Evolutionary conservation across 2,888 invertebrate species (phyloP).

Genomic region (Apodemia hepburni): DNA sequence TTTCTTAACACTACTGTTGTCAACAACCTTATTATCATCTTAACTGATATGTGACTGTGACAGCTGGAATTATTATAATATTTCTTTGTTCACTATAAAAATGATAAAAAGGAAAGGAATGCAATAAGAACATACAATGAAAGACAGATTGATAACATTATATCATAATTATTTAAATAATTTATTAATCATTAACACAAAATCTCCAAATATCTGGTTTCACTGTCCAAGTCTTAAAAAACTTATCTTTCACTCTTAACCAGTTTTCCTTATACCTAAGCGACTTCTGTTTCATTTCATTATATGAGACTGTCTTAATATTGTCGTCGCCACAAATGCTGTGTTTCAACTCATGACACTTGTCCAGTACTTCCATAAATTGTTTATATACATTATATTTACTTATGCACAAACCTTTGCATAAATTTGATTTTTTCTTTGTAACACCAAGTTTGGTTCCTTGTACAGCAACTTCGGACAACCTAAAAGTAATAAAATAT

Average conservation of each 20-base stretch:
- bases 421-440: conserved; percentile 77
- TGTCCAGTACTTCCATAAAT: conserved; percentile 62
- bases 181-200: conserved; percentile 40
- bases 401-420: conserved; percentile 71
- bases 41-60: no score
- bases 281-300: conserved; percentile 60
- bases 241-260: conserved; percentile 58
- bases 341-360: conserved; percentile 41
- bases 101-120: background rate
- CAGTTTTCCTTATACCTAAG: conserved; percentile 50
- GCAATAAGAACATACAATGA: background rate
- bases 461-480: conserved; percentile 86
- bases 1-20: no score
- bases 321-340: conserved; percentile 36
- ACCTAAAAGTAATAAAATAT: conserved; percentile 59
- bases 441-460: conserved; percentile 90
- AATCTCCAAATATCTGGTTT: conserved; percentile 77
- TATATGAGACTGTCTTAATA: conserved; percentile 47
- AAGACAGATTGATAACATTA: background rate
- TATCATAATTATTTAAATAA: background rate
- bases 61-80: no score
- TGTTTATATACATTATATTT: conserved; percentile 75
- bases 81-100: no score
- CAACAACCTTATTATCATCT: no score
- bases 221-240: conserved; percentile 78